A percentile compares a stretch with the other conserved stretches of the same genome.
Conservation (phyloP, 2,888 invertebrate genomes). For the Phorcus lineatus region DNA sequence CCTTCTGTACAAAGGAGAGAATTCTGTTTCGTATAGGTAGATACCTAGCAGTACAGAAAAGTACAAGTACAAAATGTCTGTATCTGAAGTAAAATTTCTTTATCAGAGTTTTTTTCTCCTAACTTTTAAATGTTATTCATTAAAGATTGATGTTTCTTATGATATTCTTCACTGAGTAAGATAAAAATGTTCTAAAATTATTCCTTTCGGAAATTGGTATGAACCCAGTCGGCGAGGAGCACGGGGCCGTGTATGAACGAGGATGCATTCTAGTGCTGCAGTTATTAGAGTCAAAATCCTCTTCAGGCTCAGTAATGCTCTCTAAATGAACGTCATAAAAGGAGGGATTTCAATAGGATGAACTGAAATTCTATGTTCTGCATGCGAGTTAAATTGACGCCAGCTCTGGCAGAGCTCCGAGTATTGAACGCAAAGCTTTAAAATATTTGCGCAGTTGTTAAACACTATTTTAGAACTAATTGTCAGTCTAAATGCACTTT, state of each 20-base stretch:
- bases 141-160: too few species aligned
- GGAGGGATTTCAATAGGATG: neutral
- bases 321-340: constrained; percentile 23
- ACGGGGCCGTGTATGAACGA: neutral
- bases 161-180: too few species aligned
- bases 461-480: constrained; percentile 20
- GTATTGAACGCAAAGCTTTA: constrained; percentile 19
- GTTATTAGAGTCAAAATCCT: constrained; percentile 20
- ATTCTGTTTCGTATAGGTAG: too few species aligned
- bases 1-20: neutral
- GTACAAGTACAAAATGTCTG: too few species aligned
- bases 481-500: constrained; percentile 20
- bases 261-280: neutral
- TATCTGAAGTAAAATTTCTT: too few species aligned
- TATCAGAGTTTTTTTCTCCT: too few species aligned
- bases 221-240: neutral
- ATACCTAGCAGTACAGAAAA: too few species aligned
- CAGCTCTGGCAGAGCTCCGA: neutral
- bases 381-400: constrained; percentile 7
- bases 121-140: too few species aligned
- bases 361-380: constrained; percentile 8
- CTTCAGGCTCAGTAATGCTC: neutral
- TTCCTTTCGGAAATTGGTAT: constrained; percentile 11
- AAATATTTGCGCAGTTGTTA: constrained; percentile 24
- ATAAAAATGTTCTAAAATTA: too few species aligned